A percentile compares a stretch with the other conserved stretches of the same genome.
Conservation (phyloP, 92 coral and sea anemone species). For the Montipora capitata region DNA sequence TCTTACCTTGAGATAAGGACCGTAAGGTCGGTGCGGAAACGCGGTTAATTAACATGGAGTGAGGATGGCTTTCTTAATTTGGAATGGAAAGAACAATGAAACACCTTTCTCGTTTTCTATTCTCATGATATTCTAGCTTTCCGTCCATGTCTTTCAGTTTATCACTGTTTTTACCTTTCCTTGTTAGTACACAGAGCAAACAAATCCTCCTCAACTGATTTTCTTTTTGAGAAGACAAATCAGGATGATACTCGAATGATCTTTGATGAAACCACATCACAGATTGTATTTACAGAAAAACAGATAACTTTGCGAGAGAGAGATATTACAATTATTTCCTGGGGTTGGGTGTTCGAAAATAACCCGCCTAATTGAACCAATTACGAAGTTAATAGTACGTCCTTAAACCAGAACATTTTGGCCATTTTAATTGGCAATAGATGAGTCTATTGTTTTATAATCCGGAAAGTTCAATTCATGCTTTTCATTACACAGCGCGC, state of each 20-base stretch:
- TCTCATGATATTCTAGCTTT: too few species aligned
- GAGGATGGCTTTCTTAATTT: not conserved
- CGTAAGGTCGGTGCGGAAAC: not conserved
- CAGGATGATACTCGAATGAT: conserved; percentile 1
- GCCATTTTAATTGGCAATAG: conserved; percentile 17
- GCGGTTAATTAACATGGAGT: not conserved
- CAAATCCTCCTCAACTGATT: too few species aligned
- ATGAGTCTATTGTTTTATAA: conserved; percentile 21
- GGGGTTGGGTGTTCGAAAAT: conserved; percentile 36
- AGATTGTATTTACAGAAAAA: conserved; percentile 39
- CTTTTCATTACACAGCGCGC: not conserved
- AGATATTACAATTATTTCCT: conserved; percentile 55
- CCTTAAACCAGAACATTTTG: conserved; percentile 30
- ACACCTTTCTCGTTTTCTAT: too few species aligned
- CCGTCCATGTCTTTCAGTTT: not conserved
- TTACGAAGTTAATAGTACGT: conserved; percentile 25
- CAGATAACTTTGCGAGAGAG: conserved; percentile 33
- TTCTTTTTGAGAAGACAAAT: not conserved
- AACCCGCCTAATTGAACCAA: conserved; percentile 22
- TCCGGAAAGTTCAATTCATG: conserved; percentile 41
- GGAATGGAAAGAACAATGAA: not conserved
- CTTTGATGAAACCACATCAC: conserved; percentile 29
- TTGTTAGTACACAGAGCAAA: not conserved
- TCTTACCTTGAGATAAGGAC: not conserved
- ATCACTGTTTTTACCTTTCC: not conserved